phyloP scores from a whole-genome alignment of 2,113 vertebrate species.

The Limnothrissa miodon region DNA sequence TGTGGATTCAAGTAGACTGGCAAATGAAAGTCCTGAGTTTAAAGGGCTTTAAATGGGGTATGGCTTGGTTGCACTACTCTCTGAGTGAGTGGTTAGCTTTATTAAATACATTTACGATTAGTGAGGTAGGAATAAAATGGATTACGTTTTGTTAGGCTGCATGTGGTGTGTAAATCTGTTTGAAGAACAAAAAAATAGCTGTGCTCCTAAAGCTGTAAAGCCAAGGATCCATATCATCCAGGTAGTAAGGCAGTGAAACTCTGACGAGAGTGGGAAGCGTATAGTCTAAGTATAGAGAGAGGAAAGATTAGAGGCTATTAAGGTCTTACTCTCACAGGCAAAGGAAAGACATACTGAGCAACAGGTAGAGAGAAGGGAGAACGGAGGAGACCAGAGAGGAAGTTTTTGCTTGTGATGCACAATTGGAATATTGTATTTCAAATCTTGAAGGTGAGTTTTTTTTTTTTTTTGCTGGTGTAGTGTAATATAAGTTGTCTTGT shows the following conservation, averaged over 20 bases:
- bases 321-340: slow-evolving; percentile 41
- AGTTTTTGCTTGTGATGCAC: neutral
- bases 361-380: slow-evolving; percentile 22
- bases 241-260: neutral
- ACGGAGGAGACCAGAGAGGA: neutral
- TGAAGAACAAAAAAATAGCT: neutral
- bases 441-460: slow-evolving; percentile 12
- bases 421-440: too few species aligned
- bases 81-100: neutral
- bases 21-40: neutral
- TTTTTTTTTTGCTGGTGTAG: neutral
- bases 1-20: neutral
- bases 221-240: neutral
- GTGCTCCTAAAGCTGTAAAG: neutral
- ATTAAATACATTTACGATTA: neutral
- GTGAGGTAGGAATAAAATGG: neutral
- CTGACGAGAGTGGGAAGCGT: neutral
- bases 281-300: slow-evolving; percentile 61
- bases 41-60: neutral
- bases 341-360: neutral
- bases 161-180: neutral
- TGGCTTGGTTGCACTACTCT: neutral
- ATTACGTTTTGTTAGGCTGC: neutral
- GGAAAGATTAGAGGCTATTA: slow-evolving; percentile 72
- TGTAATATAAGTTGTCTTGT: neutral